Base-by-base conservation (phyloP, 2,797 vertebrate genomes). In the Lateolabrax maculatus region DNA sequence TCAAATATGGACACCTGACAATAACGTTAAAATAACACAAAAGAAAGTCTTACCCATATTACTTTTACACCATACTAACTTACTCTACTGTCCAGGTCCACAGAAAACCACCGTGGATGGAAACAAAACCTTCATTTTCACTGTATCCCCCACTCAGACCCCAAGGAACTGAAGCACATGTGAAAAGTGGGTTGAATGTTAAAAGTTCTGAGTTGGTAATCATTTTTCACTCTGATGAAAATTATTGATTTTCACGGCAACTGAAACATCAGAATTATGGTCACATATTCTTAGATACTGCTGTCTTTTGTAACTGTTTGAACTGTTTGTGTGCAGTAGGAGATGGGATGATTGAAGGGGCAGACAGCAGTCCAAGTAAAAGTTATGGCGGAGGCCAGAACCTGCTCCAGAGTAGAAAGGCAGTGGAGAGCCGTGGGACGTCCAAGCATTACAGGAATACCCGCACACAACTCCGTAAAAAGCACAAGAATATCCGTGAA, bases 21-120 rank as follows among this genome's bases (percentile, higher is more conserved):
- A 1, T n/a, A n/a, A n/a, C n/a, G n/a, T 39, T 34, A 18, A 41
- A 58, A 43, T 4, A 61, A 2, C 2, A 5, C 6, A 18, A 31
- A 36, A 72, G 34, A 29, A 21, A 0, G 7, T 55, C 2, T 25
- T 41, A 21, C 4, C 12, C 5, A 3, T 29, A 9, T 63, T 62
- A 23, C 3, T 43, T 29, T 41, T 39, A 44, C 9, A 8, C 1
- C 10, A 61, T 49, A n/a, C 18, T 52, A 66, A 43, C 11, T 8
- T 7, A 11, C 51, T 71, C 7, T 6, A 0, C 34, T 51, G 29
- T 53, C 8, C 37, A 88, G 89, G 34, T 57, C 15, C 7, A n/a
- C 39, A 39, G 60, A 43, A 62, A 60, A 27, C 57, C 43, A 31
- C 79, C 83, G 0, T 88, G 87, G 88, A 73, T 82, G 81, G 87